These are phyloP conservation scores for Campoletis raptor DNA, from an alignment of 2,888 invertebrate species.

Conservation along the genomic window DNA sequence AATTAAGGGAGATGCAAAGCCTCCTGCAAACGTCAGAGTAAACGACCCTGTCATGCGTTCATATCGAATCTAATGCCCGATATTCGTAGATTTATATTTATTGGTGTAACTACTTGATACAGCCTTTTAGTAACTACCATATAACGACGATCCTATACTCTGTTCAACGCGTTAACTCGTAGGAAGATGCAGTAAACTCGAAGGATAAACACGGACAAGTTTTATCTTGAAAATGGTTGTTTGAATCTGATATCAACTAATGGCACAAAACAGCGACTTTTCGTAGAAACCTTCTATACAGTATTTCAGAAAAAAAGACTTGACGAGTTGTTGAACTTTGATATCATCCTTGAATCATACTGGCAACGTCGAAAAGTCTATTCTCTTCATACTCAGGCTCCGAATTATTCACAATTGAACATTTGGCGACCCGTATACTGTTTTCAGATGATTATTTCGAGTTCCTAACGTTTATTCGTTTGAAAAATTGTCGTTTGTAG, in stretches of 20 bases:
- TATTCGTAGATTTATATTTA: not conserved
- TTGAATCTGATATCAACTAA: not conserved
- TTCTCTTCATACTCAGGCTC: not conserved
- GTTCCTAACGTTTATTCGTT: not conserved
- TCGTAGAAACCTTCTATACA: not conserved
- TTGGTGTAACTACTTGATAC: not conserved
- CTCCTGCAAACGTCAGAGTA: constrained; percentile 67
- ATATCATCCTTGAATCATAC: not conserved
- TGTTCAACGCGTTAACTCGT: not conserved
- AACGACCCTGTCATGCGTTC: constrained; percentile 70
- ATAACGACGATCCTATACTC: not conserved
- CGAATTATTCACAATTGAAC: not conserved
- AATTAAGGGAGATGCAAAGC: constrained; percentile 77
- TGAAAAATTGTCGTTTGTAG: not conserved
- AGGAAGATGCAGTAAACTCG: constrained; percentile 21
- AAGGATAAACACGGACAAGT: constrained; percentile 2
- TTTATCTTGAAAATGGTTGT: not conserved
- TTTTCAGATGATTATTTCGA: not conserved
- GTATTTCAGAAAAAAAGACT: not conserved
- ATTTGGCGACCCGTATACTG: not conserved
- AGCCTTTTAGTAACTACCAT: constrained; percentile 4
- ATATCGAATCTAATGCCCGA: not conserved
- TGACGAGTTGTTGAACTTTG: not conserved
- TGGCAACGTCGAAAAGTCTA: not conserved
- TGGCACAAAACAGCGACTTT: not conserved